Evolutionary conservation across 2,888 invertebrate species (phyloP), one percentile per base, ranked within the genome.

Genomic region (Selenia dentaria): DNA sequence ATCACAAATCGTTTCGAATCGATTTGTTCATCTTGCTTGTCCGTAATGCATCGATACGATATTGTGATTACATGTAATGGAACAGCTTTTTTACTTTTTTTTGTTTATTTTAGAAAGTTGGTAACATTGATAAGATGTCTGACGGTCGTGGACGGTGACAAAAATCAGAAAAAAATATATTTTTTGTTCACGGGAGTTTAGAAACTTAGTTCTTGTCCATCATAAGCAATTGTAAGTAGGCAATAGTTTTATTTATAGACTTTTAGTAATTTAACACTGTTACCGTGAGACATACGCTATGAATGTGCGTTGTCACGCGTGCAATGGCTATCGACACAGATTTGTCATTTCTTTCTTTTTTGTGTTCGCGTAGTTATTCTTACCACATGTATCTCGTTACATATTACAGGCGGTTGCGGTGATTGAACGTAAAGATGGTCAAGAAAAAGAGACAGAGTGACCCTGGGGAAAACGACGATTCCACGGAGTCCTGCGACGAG

Each of bases 371-470:
- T 70, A 76, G 83, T 85, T 89, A 86, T 87, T 87, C 84, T 85
- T 89, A 86, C 76, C 79, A 81, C 79, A 71, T 80, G 85, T 87
- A 87, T 89, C 88, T 85, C 72, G 79, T 89, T 89, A 89, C 88
- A 78, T 85, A 67, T 82, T 87, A 67, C 87, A 89, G 88, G 74
- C 75, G 70, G 72, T 75, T 67, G 59, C 70, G 63, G 68, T 81
- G 73, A 79, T 75, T 59, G 64, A 72, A 70, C 70, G 72, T 66
- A 57, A 89, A 79, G 77, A 95, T 95, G 95, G 94, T 93, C 45
- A 95, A 94, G 85, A 95, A 94, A 91, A 93, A 94, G 90, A 93
- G 94, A 78, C 94, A 95, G 74, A 91, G 91, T 57, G 94, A 94
- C 64, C 93, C 92, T 22, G 90, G 90, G 32, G 93, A 91, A 59